A percentile compares a stretch with the other conserved stretches of the same genome.
Conservation (phyloP, 2,888 invertebrate species). For the Cantharis flavilabris region DNA sequence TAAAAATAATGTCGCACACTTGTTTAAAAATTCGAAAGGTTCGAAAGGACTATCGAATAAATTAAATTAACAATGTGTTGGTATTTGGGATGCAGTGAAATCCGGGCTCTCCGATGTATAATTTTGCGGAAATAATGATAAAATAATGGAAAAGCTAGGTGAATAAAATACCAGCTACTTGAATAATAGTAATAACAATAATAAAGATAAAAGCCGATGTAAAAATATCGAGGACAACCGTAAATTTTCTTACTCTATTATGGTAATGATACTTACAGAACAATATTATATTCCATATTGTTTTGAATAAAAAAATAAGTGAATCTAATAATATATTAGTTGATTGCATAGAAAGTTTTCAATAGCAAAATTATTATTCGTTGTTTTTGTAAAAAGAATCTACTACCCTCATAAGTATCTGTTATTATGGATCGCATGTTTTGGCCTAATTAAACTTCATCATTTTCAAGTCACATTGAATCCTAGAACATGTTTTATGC, state of each 20-base stretch:
- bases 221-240: background rate
- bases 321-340: background rate
- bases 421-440: slow-evolving; percentile 1
- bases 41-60: background rate
- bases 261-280: background rate
- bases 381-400: background rate
- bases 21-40: background rate
- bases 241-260: background rate
- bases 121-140: too few species aligned
- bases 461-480: slow-evolving; percentile 3
- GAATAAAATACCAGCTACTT: background rate
- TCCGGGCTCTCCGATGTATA: background rate
- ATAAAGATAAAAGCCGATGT: background rate
- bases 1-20: background rate
- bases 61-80: background rate
- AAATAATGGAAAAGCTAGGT: background rate
- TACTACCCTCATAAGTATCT: background rate
- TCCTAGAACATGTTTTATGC: background rate
- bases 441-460: background rate
- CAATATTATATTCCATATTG: background rate
- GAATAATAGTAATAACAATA: background rate
- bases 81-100: background rate
- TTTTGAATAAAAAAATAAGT: background rate
- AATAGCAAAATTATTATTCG: background rate
- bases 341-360: background rate